Base-by-base conservation (phyloP, 2,113 vertebrate genomes). In the Megaceryle torquata region DNA sequence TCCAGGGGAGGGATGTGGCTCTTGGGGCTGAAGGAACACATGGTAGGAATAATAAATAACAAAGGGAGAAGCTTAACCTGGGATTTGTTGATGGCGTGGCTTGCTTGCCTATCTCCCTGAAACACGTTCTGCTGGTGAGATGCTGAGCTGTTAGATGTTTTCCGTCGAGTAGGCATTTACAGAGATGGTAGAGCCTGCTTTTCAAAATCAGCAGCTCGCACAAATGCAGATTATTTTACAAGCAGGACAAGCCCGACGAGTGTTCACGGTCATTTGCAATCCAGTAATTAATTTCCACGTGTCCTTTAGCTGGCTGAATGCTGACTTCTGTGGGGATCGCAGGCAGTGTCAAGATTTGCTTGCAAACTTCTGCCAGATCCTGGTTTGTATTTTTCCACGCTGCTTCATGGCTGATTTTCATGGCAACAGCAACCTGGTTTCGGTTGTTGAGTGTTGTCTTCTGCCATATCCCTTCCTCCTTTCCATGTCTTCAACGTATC, bases 41-140 rank as follows among this genome's bases (percentile, higher is more conserved):
- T 94, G 75, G 59, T 0, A 93, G 85, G 29, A 70, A 78, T 92
- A 33, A 84, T 37, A 95, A 75, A 86, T 51, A 84, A 54, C 81
- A 71, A 83, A 61, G 78, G 37, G 57, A 96, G 94, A 90, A 67
- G 93, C 93, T 96, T 96, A 97, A 89, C 79, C 57, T 84, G 65
- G 93, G 87, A 88, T 96, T 97, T 95, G 39, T 89, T 88, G 94
- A 35, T 97, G 96, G 91, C 86, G 33, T 84, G 86, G 94, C 93
- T 97, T 72, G 88, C 94, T 96, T 95, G 53, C 59, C 85, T 97
- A 91, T 97, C 96, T 95, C 89, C 88, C 87, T 72, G 65, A 89
- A 98, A 82, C 96, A 97, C 14, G 56, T 95, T 96, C 78, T 95
- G 95, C 88, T 87, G 80, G 84, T 67, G 88, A 96, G 95, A 87